Evolutionary conservation across 2,888 invertebrate species (phyloP), one percentile per base, ranked within the genome.

Genomic region (Sinotaia quadrata): DNA sequence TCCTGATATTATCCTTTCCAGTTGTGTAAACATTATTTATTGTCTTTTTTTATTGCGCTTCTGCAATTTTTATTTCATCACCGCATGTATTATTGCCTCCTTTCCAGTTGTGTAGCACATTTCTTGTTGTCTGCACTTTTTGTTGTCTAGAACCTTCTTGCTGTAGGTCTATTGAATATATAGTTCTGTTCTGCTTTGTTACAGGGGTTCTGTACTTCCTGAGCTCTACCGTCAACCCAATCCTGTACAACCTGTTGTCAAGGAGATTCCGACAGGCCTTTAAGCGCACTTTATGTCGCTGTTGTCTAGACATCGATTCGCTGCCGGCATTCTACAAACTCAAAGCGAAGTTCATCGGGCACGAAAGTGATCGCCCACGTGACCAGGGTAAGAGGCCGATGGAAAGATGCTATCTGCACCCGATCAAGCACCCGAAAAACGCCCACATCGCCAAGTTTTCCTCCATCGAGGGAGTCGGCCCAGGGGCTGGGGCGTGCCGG

Each of bases 211-310:
- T 96, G 73, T 97, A 97, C 90, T 97, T 95, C 89, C 89, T 97
- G 80, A 96, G 96, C 12, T 95, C 97, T 7, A 95, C 95, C 80
- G 93, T 97, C 84, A 97, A 97, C 88, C 97, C 97, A 0, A 91
- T 97, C 76, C 91, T 97, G 51, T 97, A 97, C 90, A 95, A 97
- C 88, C 93, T 96, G 62, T 94, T 97, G 95, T 96, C 96, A 15
- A 92, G 94, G 87, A 96, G 96, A 88, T 97, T 97, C 87, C 91
- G 96, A 33, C 93, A 94, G 77, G 97, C 97, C 58, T 97, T 97
- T 89, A 95, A 94, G 93, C 95, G 88, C 41, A 89, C 89, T 3
- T 76, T 89, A 33, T 87, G 87, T 65, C 79, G 85, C 52, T 83
- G 85, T 59, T 83, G 79, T 68, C 58, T 75, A 12, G 56, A 79